A percentile compares a stretch with the other conserved stretches of the same genome.
Evolutionary conservation across 2,888 invertebrate species (phyloP).

Genomic region (Drosophila paramelanica): DNA sequence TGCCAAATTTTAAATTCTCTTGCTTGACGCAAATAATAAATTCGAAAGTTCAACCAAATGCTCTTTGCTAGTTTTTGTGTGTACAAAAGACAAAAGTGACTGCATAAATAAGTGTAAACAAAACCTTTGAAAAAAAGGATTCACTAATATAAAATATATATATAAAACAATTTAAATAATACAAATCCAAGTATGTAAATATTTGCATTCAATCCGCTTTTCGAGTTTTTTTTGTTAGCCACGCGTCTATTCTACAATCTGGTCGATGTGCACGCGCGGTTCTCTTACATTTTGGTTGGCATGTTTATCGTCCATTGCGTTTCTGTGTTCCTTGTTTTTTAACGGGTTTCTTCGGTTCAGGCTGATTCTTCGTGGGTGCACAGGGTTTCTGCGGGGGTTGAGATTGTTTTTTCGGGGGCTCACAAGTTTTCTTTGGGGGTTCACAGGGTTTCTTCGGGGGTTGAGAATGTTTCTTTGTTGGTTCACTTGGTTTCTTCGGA

Average conservation of each 20-base stretch:
- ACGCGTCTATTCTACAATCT: not conserved
- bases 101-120: not conserved
- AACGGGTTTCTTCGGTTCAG: too few species aligned
- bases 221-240: not conserved
- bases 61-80: slow-evolving; percentile 2
- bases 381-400: not conserved
- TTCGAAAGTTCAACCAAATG: not conserved
- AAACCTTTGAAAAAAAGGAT: not conserved
- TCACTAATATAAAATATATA: not conserved
- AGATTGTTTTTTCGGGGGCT: not conserved
- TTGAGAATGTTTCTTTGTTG: not conserved
- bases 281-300: not conserved
- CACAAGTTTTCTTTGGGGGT: not conserved
- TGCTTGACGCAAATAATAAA: too few species aligned
- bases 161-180: not conserved
- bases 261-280: not conserved
- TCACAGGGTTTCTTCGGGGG: not conserved
- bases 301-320: too few species aligned
- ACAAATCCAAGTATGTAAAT: not conserved
- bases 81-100: not conserved
- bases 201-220: not conserved
- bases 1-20: not conserved
- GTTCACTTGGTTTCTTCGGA: too few species aligned
- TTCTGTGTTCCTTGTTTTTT: not conserved
- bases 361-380: too few species aligned